phyloP scores from a whole-genome alignment of 1,140 invertebrate genomes.

The Brachionus rotundiformis region DNA sequence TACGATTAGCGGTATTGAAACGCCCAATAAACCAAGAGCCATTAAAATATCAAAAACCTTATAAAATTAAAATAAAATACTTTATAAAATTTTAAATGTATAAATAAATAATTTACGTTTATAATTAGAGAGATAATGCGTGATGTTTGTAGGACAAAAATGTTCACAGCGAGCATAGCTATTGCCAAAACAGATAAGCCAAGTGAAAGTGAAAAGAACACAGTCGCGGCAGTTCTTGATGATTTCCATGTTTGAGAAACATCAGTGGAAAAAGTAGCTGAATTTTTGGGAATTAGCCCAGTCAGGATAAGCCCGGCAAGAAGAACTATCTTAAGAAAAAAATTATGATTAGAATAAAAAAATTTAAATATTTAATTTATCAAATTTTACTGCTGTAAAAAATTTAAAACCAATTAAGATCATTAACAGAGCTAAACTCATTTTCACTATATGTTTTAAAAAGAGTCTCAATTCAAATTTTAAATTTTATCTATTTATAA shows the following conservation, averaged over 20 bases:
- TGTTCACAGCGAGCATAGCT: not conserved
- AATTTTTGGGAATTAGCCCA: not conserved
- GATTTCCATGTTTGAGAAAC: constrained; percentile 14
- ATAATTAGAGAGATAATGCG: constrained; percentile 6
- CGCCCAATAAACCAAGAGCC: not conserved
- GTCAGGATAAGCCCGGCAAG: not conserved
- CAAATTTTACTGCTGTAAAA: not conserved
- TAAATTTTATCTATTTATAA: constrained; percentile 1
- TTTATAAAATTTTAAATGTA: not conserved
- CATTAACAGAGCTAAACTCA: not conserved
- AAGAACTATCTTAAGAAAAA: constrained; percentile 15
- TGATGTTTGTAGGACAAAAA: not conserved
- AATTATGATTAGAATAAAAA: not conserved
- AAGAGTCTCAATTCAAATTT: not conserved
- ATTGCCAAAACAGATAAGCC: not conserved
- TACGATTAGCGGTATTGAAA: constrained; percentile 12
- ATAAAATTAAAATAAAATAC: not conserved
- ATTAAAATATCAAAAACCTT: constrained; percentile 29
- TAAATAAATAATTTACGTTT: not conserved
- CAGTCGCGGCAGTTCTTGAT: not conserved
- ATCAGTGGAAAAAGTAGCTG: not conserved
- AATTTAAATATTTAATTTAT: not conserved
- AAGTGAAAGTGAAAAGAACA: not conserved
- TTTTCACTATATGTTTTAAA: not conserved
- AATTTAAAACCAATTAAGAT: not conserved